A percentile compares a stretch with the other conserved stretches of the same genome.
phyloP scores from a whole-genome alignment of 2,113 vertebrate species.

The Leptobrachium leishanense region DNA sequence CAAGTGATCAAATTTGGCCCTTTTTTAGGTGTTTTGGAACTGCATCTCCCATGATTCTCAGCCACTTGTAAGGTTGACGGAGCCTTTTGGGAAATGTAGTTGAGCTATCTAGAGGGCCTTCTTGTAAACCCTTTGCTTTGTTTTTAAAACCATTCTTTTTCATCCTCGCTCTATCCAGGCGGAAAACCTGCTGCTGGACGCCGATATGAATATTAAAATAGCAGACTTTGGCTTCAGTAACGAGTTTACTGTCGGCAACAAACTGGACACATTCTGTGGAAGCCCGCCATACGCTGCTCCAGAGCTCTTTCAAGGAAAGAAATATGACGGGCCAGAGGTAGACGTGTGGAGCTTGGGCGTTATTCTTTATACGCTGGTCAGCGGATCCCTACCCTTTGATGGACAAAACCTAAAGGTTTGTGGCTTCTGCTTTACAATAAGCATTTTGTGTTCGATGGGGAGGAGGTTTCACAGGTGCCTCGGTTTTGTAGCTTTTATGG shows the following conservation, averaged over 20 bases:
- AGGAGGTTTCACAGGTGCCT: too few relatives aligned
- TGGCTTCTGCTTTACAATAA: too few relatives aligned
- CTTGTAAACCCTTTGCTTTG: too few relatives aligned
- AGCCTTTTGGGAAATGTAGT: too few relatives aligned
- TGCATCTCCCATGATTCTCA: too few relatives aligned
- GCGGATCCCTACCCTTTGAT: conserved; percentile 95
- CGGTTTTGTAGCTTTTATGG: too few relatives aligned
- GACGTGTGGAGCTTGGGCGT: conserved; percentile 98
- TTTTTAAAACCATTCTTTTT: conserved; percentile 38
- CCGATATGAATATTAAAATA: conserved; percentile 99
- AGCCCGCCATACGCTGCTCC: conserved; percentile 96
- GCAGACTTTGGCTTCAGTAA: conserved; percentile 98
- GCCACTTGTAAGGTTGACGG: too few relatives aligned
- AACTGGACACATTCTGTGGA: conserved; percentile 98
- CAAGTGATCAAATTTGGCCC: too few relatives aligned
- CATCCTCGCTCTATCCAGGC: conserved; percentile 74
- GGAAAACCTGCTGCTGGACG: conserved; percentile 95
- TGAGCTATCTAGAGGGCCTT: too few relatives aligned
- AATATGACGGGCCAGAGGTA: conserved; percentile 95
- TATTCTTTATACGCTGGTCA: conserved; percentile 96
- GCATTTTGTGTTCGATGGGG: too few relatives aligned
- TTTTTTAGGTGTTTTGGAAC: too few relatives aligned
- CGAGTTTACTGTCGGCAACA: conserved; percentile 94
- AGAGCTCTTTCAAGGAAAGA: conserved; percentile 98
- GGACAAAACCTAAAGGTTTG: conserved; percentile 95